Conservation (phyloP, 2,888 invertebrate species). For the Sarcophaga carnaria region DNA sequence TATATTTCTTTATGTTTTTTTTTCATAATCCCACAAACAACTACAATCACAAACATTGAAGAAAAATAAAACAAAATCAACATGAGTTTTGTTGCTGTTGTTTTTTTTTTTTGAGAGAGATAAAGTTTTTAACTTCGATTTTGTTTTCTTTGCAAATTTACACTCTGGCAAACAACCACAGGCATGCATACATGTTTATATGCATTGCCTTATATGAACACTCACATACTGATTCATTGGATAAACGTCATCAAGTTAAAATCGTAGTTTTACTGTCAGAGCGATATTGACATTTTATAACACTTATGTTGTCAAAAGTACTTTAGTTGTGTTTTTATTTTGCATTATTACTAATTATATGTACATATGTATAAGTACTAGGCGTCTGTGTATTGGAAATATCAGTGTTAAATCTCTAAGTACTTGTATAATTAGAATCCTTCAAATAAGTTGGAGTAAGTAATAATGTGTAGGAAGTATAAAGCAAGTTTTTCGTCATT, state of each 20-base stretch:
- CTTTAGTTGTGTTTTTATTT: conserved; percentile 25
- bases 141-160: conserved; percentile 52
- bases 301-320: conserved; percentile 41
- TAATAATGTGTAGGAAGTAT: too few relatives aligned
- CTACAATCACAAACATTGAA: not conserved
- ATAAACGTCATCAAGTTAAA: conserved; percentile 66
- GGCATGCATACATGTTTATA: not conserved
- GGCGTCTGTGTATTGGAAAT: too few relatives aligned
- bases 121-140: conserved; percentile 29
- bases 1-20: not conserved
- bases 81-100: not conserved
- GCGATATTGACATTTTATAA: conserved; percentile 58
- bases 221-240: conserved; percentile 23
- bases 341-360: not conserved
- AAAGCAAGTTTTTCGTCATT: too few relatives aligned
- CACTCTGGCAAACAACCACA: conserved; percentile 9
- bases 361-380: too few relatives aligned
- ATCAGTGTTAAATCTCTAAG: too few relatives aligned
- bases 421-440: too few relatives aligned
- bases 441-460: too few relatives aligned
- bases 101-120: not conserved
- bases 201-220: not conserved
- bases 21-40: conserved; percentile 26
- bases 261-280: conserved; percentile 31
- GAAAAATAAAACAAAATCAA: not conserved